Conservation (phyloP, 2,113 vertebrate species). For the Caracal caracal region DNA sequence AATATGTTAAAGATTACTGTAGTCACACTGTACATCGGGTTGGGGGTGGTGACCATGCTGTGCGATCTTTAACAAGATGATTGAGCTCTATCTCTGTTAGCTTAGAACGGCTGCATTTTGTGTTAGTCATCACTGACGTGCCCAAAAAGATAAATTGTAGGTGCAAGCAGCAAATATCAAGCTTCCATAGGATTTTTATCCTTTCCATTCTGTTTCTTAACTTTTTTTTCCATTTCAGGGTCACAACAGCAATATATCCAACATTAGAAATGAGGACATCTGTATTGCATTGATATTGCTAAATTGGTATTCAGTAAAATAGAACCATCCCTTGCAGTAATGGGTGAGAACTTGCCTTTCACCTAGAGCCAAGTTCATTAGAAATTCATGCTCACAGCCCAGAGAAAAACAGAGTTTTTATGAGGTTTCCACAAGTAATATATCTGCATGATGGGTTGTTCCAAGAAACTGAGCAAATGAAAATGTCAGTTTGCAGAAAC, state of each 20-base stretch:
- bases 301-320: conserved; percentile 63
- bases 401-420: conserved; percentile 77
- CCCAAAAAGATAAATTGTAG: background rate
- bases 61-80: background rate
- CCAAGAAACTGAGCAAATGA: conserved; percentile 79
- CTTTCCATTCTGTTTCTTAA: conserved; percentile 7
- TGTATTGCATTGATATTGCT: conserved; percentile 69
- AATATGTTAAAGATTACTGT: background rate
- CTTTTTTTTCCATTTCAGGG: conserved; percentile 14
- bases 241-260: background rate
- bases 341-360: conserved; percentile 69
- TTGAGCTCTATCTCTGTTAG: background rate
- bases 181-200: background rate
- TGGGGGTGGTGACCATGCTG: background rate
- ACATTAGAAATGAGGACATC: conserved; percentile 61
- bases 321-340: conserved; percentile 63
- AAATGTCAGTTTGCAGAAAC: conserved; percentile 81
- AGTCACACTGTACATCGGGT: background rate
- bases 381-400: conserved; percentile 71
- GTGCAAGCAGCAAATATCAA: background rate
- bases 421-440: conserved; percentile 82
- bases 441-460: conserved; percentile 74
- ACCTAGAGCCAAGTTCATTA: conserved; percentile 77
- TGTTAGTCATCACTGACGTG: background rate
- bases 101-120: background rate